These are phyloP conservation scores for Eupleurogrammus muticus DNA, from an alignment of 2,797 vertebrate genomes.

Conservation along the genomic window DNA sequence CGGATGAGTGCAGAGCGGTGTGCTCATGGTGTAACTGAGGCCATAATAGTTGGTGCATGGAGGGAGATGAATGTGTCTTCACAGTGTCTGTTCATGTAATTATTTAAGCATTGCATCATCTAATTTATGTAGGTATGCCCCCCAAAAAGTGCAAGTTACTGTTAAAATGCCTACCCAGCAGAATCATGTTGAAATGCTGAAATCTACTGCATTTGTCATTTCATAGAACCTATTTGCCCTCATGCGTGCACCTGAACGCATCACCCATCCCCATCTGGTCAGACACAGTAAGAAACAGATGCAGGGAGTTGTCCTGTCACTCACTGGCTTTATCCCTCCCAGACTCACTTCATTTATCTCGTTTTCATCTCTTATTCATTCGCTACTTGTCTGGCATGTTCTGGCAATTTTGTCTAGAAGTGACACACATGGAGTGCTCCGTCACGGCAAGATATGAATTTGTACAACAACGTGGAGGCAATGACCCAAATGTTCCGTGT, in stretches of 20 bases:
- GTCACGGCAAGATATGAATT: background rate
- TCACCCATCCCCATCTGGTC: conserved; percentile 25
- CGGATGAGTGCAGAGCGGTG: conserved; percentile 8
- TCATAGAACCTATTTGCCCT: conserved; percentile 25
- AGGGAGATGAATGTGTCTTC: conserved; percentile 4
- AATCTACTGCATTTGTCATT: conserved; percentile 25
- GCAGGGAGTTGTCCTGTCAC: conserved; percentile 14
- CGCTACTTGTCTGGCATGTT: background rate
- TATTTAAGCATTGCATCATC: conserved; percentile 14
- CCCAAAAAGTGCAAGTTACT: background rate
- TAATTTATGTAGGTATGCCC: conserved; percentile 9
- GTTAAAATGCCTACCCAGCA: conserved; percentile 32
- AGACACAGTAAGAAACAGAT: conserved; percentile 26
- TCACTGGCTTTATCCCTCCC: conserved; percentile 7
- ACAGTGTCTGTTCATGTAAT: background rate
- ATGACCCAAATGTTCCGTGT: background rate
- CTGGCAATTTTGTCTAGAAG: background rate
- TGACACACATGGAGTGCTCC: background rate
- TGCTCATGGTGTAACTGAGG: conserved; percentile 9
- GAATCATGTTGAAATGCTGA: conserved; percentile 12
- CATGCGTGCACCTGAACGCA: conserved; percentile 4
- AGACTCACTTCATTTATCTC: background rate
- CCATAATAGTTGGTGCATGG: background rate
- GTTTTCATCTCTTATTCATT: background rate
- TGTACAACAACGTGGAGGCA: background rate